These are phyloP conservation scores for Gulo gulo DNA, from an alignment of 2,113 vertebrate genomes.

Conservation along the genomic window DNA sequence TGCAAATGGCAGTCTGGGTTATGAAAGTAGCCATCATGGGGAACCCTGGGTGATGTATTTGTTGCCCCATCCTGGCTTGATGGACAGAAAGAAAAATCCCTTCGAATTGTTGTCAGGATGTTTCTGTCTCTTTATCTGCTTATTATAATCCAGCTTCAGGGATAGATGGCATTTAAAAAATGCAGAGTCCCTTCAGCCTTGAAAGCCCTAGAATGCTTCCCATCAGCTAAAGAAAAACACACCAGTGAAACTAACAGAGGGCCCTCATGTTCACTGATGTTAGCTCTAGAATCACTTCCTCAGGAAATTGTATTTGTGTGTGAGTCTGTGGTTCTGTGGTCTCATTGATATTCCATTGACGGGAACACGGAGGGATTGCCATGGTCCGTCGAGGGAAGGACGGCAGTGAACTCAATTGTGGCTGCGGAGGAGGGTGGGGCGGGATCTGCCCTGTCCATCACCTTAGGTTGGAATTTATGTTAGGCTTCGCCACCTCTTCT, in stretches of 20 bases:
- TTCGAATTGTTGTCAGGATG: neutral
- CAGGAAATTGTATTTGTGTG: neutral
- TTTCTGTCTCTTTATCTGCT: conserved; percentile 42
- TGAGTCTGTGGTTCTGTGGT: neutral
- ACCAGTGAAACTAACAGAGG: neutral
- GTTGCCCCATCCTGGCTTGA: neutral
- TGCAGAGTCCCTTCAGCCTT: neutral
- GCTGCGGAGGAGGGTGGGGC: neutral
- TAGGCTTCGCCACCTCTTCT: neutral
- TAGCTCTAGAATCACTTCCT: neutral
- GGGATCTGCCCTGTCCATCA: no score
- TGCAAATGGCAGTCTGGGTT: neutral
- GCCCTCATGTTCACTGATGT: neutral
- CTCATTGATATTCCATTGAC: rapidly evolving
- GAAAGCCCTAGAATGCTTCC: neutral
- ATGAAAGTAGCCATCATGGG: neutral
- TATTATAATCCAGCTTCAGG: conserved; percentile 31
- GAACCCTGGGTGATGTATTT: neutral
- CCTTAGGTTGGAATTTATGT: neutral
- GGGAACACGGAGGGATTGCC: neutral
- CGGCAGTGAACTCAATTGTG: neutral
- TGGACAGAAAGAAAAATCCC: neutral
- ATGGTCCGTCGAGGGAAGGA: conserved; percentile 28
- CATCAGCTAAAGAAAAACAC: conserved; percentile 33
- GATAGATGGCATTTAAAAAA: conserved; percentile 44